A percentile compares a stretch with the other conserved stretches of the same genome.
These are phyloP conservation scores for Cryptoblepharus egeriae DNA, from an alignment of 2,797 vertebrate genomes.

Conservation along the genomic window DNA sequence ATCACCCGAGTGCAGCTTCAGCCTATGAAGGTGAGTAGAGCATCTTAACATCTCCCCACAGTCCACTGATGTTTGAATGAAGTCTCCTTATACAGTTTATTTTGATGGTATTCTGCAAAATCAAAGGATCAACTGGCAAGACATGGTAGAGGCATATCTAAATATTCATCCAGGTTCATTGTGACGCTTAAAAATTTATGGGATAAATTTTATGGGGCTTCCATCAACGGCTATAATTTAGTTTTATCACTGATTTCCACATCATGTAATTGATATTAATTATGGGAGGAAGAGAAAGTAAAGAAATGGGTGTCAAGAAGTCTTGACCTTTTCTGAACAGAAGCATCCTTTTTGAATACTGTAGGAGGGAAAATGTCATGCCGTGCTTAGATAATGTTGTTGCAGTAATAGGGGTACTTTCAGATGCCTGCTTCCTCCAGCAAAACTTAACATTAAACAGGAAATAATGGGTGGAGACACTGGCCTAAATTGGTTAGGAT, in stretches of 20 bases:
- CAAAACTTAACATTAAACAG: not conserved
- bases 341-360: not conserved
- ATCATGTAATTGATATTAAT: not conserved
- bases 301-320: not conserved
- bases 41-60: not conserved
- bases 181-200: no score
- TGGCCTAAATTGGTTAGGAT: not conserved
- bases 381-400: not conserved
- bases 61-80: not conserved
- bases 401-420: not conserved
- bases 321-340: not conserved
- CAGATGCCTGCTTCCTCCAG: not conserved
- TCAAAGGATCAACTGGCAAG: not conserved
- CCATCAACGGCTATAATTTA: not conserved
- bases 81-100: not conserved
- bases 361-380: not conserved
- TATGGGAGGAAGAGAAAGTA: not conserved
- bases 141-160: not conserved
- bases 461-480: not conserved
- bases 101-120: not conserved
- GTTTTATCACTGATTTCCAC: not conserved
- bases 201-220: not conserved
- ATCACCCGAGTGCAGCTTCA: conserved; percentile 95
- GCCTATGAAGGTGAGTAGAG: conserved; percentile 93
- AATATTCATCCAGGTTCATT: not conserved